Base-by-base conservation (phyloP, 1,140 invertebrate genomes). In the Dufourea novaeangliae region DNA sequence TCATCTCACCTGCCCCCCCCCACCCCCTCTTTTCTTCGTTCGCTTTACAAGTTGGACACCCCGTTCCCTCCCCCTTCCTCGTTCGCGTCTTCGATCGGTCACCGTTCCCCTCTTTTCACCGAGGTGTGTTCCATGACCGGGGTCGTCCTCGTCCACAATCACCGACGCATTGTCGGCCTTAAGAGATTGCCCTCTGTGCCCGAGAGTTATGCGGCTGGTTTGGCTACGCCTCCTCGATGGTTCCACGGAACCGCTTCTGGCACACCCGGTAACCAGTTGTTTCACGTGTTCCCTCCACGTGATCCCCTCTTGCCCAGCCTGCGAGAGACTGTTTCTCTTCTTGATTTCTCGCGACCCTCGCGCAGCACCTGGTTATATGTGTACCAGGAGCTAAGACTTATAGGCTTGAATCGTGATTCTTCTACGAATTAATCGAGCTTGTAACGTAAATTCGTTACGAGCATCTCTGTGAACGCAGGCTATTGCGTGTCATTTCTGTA, bases 181-280 rank as follows among this genome's bases (percentile, higher is more conserved):
- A 74, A 83, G 82, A 84, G 82, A 84, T 84, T 71, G 82, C 68
- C 76, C 82, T 82, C 80, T 73, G 76, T 75, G 80, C 68, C 74
- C 77, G 71, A 84, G 80, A 83, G 82, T 84, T 84, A 84, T 84
- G 82, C 80, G 82, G 63, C 63, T 62, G 70, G 67, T 32, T 70
- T 67, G 75, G 82, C 76, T 83, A 83, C 80, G 80, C 76, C 82
- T 84, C 76, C 80, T 83, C 54, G 41, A 32, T 50, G 56, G 25
- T 41, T 27, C 12, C 64, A 74, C 46, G 50, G 74, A 61, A 78
- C 81, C n/a, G 81, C 81, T 83, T 78, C 81, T 82, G 81, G 74
- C 82, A 70, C 46, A n/a, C 62, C 44, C 78, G 79, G 68, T 82
- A 83, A 82, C 80, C 81, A 77, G 73, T 83, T 83, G 79, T 78